These are phyloP conservation scores for Nematolebias whitei DNA, from an alignment of 2,113 vertebrate species.

Conservation along the genomic window DNA sequence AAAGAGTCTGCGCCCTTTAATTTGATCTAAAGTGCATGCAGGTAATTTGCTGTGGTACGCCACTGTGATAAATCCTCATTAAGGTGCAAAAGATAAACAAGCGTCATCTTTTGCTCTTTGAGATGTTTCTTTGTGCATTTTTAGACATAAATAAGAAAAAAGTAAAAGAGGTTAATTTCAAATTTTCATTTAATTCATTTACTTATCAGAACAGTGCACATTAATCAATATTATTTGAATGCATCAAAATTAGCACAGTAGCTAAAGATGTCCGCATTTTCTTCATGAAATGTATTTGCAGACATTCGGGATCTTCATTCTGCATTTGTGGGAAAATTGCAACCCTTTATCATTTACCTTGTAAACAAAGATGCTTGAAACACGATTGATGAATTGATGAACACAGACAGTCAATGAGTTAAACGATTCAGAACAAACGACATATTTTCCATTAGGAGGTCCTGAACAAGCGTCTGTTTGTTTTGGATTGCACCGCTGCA, in stretches of 20 bases:
- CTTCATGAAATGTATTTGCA: not conserved
- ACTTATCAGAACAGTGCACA: too few relatives aligned
- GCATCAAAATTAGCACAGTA: too few relatives aligned
- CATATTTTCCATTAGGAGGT: not conserved
- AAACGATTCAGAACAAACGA: too few relatives aligned
- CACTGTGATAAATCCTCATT: not conserved
- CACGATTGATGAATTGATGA: not conserved
- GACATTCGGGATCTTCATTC: too few relatives aligned
- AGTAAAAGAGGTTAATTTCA: too few relatives aligned
- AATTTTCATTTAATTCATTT: too few relatives aligned
- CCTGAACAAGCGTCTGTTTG: not conserved
- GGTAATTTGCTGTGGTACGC: slow-evolving; percentile 14
- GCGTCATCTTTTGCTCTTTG: not conserved
- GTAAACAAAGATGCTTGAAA: not conserved
- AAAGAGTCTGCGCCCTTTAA: not conserved
- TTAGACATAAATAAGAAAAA: not conserved
- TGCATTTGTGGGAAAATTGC: too few relatives aligned
- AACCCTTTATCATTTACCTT: not conserved
- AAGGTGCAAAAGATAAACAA: not conserved
- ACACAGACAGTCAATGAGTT: too few relatives aligned
- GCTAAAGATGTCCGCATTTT: too few relatives aligned
- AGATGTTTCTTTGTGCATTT: not conserved
- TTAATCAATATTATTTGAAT: too few relatives aligned
- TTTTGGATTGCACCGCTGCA: not conserved
- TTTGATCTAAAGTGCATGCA: slow-evolving; percentile 12